Percentiles rank a stretch among this genome's conserved stretches.
Evolutionary conservation across 2,113 vertebrate species (phyloP).

Genomic region (Cavia porcellus): DNA sequence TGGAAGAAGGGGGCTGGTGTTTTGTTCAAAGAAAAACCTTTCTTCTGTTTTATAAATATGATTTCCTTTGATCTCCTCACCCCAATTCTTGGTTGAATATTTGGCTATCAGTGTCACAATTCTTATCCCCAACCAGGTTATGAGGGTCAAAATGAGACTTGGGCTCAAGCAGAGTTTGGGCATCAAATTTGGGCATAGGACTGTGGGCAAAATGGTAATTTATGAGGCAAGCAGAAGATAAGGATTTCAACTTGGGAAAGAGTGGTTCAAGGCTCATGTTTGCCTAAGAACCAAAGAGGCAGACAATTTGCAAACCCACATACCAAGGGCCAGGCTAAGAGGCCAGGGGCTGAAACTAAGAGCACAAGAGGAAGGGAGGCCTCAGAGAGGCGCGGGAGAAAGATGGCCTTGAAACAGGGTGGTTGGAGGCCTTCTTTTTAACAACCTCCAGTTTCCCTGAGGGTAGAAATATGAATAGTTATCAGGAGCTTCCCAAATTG

Average conservation of each 20-base stretch:
- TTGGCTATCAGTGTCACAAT: neutral
- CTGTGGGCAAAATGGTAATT: neutral
- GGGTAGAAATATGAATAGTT: neutral
- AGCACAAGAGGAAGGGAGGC: neutral
- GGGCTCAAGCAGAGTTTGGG: neutral
- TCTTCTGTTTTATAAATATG: neutral
- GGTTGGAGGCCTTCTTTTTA: neutral
- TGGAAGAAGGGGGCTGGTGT: neutral
- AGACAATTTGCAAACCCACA: neutral
- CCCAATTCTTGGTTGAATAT: neutral
- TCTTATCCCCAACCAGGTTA: neutral
- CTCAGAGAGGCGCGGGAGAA: neutral
- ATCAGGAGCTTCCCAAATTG: fast-evolving
- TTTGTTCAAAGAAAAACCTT: neutral
- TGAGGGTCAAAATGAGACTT: neutral
- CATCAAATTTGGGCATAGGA: neutral
- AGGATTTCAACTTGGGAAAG: neutral
- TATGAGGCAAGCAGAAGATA: neutral
- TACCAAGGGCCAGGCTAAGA: neutral
- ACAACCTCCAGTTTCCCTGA: neutral
- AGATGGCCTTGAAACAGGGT: neutral
- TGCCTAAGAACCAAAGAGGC: neutral
- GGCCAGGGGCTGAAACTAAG: too few relatives aligned
- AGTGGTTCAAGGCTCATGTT: neutral
- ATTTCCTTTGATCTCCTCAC: neutral